Percentiles rank a stretch among this genome's conserved stretches.
These are phyloP conservation scores for Holothuria scabra DNA, from an alignment of 53 echinoderm and acorn worm genomes.

Conservation along the genomic window DNA sequence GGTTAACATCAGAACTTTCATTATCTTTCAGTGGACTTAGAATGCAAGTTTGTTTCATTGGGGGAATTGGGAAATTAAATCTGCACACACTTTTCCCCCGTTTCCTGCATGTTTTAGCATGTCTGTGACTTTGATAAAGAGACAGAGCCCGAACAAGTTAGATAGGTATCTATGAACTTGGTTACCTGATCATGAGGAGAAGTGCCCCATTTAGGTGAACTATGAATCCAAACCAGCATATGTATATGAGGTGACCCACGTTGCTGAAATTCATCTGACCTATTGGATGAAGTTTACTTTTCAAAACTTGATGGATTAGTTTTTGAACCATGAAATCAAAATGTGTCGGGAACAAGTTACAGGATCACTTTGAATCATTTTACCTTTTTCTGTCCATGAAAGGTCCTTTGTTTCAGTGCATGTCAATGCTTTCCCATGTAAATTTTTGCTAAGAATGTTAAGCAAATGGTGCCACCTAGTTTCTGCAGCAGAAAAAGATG, in stretches of 20 bases:
- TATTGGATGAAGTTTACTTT: too few relatives aligned
- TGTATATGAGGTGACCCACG: too few relatives aligned
- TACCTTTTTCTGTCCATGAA: not conserved
- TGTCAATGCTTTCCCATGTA: constrained; percentile 24
- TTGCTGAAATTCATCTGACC: too few relatives aligned
- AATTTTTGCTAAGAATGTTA: constrained; percentile 12
- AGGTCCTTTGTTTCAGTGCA: not conserved
- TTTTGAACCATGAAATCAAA: too few relatives aligned
- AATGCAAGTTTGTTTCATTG: constrained; percentile 7
- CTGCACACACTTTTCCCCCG: constrained; percentile 19
- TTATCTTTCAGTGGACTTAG: constrained; percentile 12
- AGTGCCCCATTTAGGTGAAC: too few relatives aligned
- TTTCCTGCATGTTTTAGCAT: constrained; percentile 29
- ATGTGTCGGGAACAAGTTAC: too few relatives aligned
- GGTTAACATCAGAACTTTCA: not conserved
- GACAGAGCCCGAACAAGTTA: too few relatives aligned
- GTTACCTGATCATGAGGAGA: too few relatives aligned
- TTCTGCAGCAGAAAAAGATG: constrained; percentile 39
- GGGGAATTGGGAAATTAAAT: constrained; percentile 36
- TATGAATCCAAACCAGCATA: too few relatives aligned
- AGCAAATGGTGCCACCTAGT: constrained; percentile 43
- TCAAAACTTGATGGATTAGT: too few relatives aligned
- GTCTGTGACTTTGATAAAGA: constrained; percentile 8
- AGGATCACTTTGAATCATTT: constrained; percentile 1
- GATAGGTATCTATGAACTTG: too few relatives aligned